These are phyloP conservation scores for Oreochromis niloticus DNA, from an alignment of 2,113 vertebrate species.

Conservation along the genomic window DNA sequence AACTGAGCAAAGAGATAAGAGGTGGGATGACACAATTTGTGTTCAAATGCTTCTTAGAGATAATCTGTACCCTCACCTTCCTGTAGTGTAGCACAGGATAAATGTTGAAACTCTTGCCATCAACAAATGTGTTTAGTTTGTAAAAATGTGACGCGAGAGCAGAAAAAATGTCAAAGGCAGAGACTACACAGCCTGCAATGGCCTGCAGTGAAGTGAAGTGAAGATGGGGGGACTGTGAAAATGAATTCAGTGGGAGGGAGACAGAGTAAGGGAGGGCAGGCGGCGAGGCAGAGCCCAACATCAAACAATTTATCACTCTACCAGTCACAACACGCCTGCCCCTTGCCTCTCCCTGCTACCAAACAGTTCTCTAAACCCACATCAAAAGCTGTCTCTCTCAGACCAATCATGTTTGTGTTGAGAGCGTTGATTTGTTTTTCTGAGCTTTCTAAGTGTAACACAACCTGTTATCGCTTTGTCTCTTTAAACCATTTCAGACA, in stretches of 20 bases:
- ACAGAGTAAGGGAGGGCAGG: slow-evolving; percentile 6
- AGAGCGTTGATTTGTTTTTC: slow-evolving; percentile 32
- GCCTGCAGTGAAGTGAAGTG: slow-evolving; percentile 43
- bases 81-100: background rate
- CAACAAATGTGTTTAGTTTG: slow-evolving; percentile 11
- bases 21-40: background rate
- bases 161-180: slow-evolving; percentile 18
- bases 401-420: slow-evolving; percentile 29
- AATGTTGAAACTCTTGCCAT: background rate
- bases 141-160: background rate
- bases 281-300: slow-evolving; percentile 35
- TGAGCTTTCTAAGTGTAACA: slow-evolving; percentile 28
- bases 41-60: background rate
- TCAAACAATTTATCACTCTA: slow-evolving; percentile 65
- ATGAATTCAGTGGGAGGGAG: slow-evolving; percentile 33
- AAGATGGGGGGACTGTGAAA: slow-evolving; percentile 32
- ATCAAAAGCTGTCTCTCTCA: slow-evolving; percentile 36
- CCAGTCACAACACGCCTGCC: slow-evolving; percentile 59
- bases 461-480: background rate
- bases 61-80: background rate
- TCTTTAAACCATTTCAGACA: slow-evolving; percentile 1
- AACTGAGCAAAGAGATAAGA: background rate
- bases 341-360: slow-evolving; percentile 38
- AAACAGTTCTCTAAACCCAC: slow-evolving; percentile 43
- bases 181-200: slow-evolving; percentile 13